Conservation (phyloP, 2,888 invertebrate species). For the Troides helena region DNA sequence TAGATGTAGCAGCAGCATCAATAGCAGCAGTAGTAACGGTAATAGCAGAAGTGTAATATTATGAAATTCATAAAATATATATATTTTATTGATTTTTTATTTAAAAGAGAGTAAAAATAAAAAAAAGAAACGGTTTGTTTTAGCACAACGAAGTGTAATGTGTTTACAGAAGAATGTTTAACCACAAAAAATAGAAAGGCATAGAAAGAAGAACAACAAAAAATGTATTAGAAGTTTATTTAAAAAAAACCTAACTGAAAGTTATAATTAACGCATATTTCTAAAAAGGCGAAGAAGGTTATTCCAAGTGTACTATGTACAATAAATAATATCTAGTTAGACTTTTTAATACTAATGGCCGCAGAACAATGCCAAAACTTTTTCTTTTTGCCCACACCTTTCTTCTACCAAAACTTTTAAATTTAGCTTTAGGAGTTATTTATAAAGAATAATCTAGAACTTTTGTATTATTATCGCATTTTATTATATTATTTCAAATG, state of each 20-base stretch:
- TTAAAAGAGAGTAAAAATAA: no score
- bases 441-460: neutral
- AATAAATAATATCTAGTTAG: slow-evolving; percentile 60
- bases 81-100: no score
- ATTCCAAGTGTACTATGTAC: slow-evolving; percentile 59
- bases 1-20: no score
- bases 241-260: slow-evolving; percentile 26
- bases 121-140: neutral
- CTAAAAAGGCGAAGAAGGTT: slow-evolving; percentile 7
- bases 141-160: neutral
- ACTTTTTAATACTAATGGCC: slow-evolving; percentile 29
- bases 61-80: no score
- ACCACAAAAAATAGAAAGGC: neutral
- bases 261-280: slow-evolving; percentile 26
- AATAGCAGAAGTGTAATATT: no score
- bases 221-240: slow-evolving; percentile 19
- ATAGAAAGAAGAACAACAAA: neutral
- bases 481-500: neutral
- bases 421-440: neutral
- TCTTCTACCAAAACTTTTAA: neutral
- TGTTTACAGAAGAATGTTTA: neutral
- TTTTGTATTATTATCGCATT: no score
- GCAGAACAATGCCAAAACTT: neutral
- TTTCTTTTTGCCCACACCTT: neutral
- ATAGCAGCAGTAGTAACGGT: no score